These are phyloP conservation scores for Tachina grossa DNA, from an alignment of 2,888 invertebrate genomes.

Conservation along the genomic window DNA sequence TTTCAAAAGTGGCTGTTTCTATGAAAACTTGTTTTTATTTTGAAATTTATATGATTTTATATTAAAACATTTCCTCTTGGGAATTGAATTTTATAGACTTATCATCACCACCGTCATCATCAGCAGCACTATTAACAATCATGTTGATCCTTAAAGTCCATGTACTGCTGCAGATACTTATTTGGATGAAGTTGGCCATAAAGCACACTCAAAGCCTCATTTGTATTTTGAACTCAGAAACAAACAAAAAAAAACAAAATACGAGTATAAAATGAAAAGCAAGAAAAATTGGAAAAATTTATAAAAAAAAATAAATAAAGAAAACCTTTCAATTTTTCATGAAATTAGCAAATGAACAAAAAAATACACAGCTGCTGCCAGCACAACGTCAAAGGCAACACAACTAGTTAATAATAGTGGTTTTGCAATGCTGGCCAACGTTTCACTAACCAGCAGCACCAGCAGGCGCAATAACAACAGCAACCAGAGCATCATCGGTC, in stretches of 20 bases:
- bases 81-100: conserved; percentile 63
- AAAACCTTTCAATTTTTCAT: conserved; percentile 66
- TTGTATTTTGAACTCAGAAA: conserved; percentile 20
- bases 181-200: conserved; percentile 42
- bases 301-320: conserved; percentile 18
- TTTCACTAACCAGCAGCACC: conserved; percentile 42
- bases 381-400: conserved; percentile 27
- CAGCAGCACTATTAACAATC: conserved; percentile 60
- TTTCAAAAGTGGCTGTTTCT: conserved; percentile 25
- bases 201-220: conserved; percentile 46
- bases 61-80: conserved; percentile 41
- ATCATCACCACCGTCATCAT: conserved; percentile 59
- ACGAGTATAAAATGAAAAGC: not conserved
- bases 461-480: conserved; percentile 29
- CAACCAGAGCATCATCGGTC: conserved; percentile 2
- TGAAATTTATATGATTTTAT: conserved; percentile 35
- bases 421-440: conserved; percentile 47
- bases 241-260: conserved; percentile 39
- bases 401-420: conserved; percentile 46
- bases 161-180: conserved; percentile 61
- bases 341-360: conserved; percentile 63
- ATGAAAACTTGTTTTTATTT: conserved; percentile 24
- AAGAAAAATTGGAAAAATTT: conserved; percentile 5
- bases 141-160: conserved; percentile 56
- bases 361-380: conserved; percentile 29